These are phyloP conservation scores for Addax nasomaculatus DNA, from an alignment of 2,113 vertebrate genomes.

Conservation along the genomic window DNA sequence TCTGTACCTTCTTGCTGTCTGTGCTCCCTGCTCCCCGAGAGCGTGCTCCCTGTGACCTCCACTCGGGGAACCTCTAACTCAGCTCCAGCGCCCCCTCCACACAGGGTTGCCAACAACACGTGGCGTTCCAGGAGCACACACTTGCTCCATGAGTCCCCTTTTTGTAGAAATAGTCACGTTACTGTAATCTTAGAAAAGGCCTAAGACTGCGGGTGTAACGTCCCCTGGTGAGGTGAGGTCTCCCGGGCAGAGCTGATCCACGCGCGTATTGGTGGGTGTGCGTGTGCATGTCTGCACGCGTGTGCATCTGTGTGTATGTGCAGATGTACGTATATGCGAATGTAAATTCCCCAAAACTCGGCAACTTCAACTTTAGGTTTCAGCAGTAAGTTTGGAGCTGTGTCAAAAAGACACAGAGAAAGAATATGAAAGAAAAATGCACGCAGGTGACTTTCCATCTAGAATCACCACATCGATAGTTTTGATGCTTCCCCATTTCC, in stretches of 20 bases:
- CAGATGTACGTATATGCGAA: background rate
- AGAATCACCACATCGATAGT: background rate
- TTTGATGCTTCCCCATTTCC: background rate
- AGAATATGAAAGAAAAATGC: background rate
- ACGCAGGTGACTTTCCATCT: background rate
- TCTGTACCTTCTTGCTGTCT: constrained; percentile 54
- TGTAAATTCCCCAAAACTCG: background rate
- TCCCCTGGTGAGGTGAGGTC: background rate
- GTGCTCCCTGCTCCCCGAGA: background rate
- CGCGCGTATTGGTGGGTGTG: accelerated
- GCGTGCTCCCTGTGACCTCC: background rate
- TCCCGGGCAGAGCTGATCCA: background rate
- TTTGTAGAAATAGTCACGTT: background rate
- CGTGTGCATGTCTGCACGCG: accelerated
- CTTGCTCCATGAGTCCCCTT: background rate
- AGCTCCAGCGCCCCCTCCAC: background rate
- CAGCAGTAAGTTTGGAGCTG: background rate
- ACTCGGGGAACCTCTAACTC: background rate
- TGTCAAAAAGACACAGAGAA: background rate
- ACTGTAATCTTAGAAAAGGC: background rate
- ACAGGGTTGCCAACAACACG: background rate
- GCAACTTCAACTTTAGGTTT: background rate
- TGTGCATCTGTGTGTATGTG: background rate
- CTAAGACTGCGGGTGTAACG: background rate
- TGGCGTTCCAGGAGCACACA: background rate